Evolutionary conservation across 2,888 invertebrate genomes (phyloP), one percentile per base, ranked within the genome.

Genomic region (Cecidostiba fungosa): DNA sequence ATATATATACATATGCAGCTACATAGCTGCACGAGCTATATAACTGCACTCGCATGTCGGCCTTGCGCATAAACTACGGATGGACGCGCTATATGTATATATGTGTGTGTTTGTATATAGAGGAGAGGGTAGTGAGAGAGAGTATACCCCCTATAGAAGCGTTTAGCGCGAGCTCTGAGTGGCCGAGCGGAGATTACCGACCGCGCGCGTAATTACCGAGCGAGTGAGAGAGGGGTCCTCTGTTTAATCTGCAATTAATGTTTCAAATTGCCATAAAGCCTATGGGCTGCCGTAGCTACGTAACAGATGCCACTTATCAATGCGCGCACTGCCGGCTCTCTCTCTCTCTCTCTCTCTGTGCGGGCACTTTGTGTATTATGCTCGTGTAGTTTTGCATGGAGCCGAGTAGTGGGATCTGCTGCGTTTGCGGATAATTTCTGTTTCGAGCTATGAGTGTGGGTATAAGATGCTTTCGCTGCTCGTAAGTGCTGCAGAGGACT

Each of bases 221-320:
- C 62, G 81, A 39, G 84, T 77, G 88, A 74, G 70, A 36, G 70
- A 54, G 72, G 82, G 85, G 88, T 87, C 89, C 90, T n/a, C 91
- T 90, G 92, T 91, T 92, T 92, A 92, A 92, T 92, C 92, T 91
- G 92, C 92, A 92, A 92, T 92, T 92, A 92, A 92, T 92, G 92
- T 92, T 92, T 92, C 92, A 91, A 92, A 92, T 92, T 92, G 92
- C 91, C 92, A 90, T 87, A 87, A 88, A 88, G 88, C 88, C 88
- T 47, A 62, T 72, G 73, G 50, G 43, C n/a, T 8, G 36, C 73
- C 6, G 69, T 69, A 4, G 62, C n/a, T 73, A 36, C 89, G 90
- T 90, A 91, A 90, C 91, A 91, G 90, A 91, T 90, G 90, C 90
- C 91, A 92, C 91, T 92, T 91, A 90, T 91, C 90, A 91, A 89